Percentiles rank a stretch among this genome's conserved stretches.
Conservation (phyloP, 2,113 vertebrate genomes). For the Emydocephalus ijimae region DNA sequence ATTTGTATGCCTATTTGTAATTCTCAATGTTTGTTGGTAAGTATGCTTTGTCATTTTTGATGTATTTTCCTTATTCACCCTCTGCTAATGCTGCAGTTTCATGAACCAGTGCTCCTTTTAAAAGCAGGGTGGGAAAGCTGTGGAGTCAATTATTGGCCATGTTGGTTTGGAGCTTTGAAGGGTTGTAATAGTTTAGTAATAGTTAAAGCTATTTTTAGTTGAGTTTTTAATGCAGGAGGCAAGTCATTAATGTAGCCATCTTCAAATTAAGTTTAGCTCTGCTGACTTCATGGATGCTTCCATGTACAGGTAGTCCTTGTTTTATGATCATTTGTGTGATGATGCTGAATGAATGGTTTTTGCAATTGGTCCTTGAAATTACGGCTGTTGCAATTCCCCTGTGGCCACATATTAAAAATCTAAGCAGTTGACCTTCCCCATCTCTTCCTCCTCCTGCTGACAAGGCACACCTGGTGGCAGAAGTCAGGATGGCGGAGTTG, state of each 20-base stretch:
- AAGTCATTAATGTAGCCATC: not conserved
- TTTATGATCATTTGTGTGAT: not conserved
- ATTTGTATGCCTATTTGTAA: not conserved
- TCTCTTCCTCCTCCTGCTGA: not conserved
- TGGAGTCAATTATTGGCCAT: not conserved
- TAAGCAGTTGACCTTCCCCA: not conserved
- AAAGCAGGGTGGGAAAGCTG: not conserved
- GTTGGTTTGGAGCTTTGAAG: not conserved
- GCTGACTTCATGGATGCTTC: not conserved
- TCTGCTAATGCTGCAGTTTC: not conserved
- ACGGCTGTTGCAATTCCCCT: not conserved
- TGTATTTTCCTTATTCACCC: not conserved
- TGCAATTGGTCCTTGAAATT: not conserved
- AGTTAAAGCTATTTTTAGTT: not conserved
- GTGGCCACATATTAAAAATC: not conserved
- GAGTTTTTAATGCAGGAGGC: not conserved
- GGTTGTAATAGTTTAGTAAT: not conserved
- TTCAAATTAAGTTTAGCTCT: not conserved
- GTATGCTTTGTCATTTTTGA: not conserved
- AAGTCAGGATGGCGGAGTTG: not conserved
- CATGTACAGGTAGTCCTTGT: not conserved
- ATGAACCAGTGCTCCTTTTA: not conserved
- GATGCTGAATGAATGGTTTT: not conserved
- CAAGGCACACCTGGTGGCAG: not conserved
- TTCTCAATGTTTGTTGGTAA: not conserved